A percentile compares a stretch with the other conserved stretches of the same genome.
Conservation (phyloP, 2,113 vertebrate genomes). For the Emydocephalus ijimae region DNA sequence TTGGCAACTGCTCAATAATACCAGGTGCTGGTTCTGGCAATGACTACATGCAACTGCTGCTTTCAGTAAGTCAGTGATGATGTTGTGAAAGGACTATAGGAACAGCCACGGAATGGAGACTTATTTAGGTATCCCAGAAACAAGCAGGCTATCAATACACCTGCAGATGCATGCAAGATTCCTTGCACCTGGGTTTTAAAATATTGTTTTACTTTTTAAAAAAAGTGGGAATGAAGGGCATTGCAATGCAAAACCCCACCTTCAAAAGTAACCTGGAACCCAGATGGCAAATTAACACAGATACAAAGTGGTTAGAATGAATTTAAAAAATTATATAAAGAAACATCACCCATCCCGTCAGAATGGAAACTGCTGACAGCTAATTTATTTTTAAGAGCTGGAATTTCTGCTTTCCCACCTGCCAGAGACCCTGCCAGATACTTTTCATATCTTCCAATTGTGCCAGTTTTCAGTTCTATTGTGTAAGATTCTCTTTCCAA, state of each 20-base stretch:
- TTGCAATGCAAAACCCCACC: background rate
- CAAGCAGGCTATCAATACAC: background rate
- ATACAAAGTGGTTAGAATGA: background rate
- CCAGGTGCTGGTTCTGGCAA: background rate
- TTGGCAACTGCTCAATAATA: background rate
- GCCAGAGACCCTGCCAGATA: background rate
- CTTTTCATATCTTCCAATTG: background rate
- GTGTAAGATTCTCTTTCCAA: background rate
- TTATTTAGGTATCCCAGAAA: background rate
- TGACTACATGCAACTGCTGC: background rate
- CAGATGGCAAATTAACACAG: background rate
- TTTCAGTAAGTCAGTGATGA: background rate
- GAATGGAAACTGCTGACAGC: background rate
- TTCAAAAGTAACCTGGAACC: background rate
- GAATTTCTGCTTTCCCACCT: background rate
- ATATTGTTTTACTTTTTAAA: background rate
- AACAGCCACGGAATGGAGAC: background rate
- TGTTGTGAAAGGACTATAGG: background rate
- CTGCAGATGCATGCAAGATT: background rate
- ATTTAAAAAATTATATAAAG: background rate
- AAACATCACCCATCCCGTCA: background rate
- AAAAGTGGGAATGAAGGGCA: background rate
- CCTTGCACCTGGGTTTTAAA: background rate
- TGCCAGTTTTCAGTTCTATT: background rate
- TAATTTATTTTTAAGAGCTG: background rate